Evolutionary conservation across 2,797 vertebrate genomes (phyloP), one percentile per base, ranked within the genome.

Genomic region (Myripristis murdjan): DNA sequence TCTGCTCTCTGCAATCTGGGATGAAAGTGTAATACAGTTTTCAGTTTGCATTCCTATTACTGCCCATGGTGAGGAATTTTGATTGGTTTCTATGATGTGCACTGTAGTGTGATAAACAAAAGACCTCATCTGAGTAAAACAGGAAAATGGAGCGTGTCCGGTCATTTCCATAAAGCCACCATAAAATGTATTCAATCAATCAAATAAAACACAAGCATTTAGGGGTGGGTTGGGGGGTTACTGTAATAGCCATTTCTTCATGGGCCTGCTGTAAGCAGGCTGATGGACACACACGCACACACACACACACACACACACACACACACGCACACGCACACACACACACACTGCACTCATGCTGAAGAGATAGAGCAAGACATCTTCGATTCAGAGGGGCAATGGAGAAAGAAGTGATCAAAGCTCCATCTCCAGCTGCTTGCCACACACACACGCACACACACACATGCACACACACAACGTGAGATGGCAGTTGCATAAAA

Each of bases 111-210:
- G 66, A 84, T 67, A 83, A 85, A 87, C 82, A 88, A 77, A 88
- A 70, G 57, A 58, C 61, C 71, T 66, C 68, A 58, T 83, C 66
- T 52, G 61, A 73, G 78, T 81, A 44, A 81, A 84, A 76, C 55
- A 59, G 74, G 77, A 82, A 86, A 84, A 81, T 79, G 48, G 61
- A 26, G 55, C 74, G 62, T 81, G 77, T 79, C 79, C 57, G 46
- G 73, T 72, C 61, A 72, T 87, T 89, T 86, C 75, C 75, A 87
- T 75, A 79, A 85, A 89, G 80, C 53, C n/a, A n/a, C 73, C 55
- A 73, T 86, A 81, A 85, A 86, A 85, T 87, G 64, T 81, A 65
- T 86, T n/a, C n/a, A n/a, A n/a, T 87, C 69, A 70, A 77, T 88
- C 86, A 87, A 80, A 81, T 86, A 82, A 86, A 85, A 79, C 72